These are phyloP conservation scores for Entomyzon cyanotis DNA, from an alignment of 2,113 vertebrate genomes.

Conservation along the genomic window DNA sequence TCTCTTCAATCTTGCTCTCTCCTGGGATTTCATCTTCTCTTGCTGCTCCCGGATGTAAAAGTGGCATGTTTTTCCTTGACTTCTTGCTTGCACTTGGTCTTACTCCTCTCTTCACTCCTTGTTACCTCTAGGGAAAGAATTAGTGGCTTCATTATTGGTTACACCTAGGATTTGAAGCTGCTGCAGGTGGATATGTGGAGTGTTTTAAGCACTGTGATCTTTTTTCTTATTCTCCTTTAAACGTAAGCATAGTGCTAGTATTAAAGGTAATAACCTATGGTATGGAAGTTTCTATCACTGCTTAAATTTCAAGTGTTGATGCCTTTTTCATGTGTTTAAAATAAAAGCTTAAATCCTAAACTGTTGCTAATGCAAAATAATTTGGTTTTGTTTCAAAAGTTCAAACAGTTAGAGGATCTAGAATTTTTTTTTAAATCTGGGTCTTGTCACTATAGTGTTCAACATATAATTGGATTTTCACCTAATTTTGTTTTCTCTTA, in stretches of 20 bases:
- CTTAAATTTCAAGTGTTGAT: neutral
- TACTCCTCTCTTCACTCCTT: neutral
- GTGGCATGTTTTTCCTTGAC: neutral
- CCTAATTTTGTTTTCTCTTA: neutral
- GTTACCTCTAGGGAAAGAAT: neutral
- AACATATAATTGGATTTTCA: neutral
- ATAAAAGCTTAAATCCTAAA: neutral
- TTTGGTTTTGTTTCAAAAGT: neutral
- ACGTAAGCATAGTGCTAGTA: neutral
- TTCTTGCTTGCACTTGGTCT: neutral
- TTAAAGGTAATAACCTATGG: neutral
- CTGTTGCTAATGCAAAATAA: neutral
- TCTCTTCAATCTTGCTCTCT: neutral
- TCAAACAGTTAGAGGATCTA: neutral
- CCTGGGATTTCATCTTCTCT: neutral
- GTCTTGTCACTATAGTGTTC: neutral
- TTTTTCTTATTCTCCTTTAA: neutral
- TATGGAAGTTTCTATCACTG: neutral
- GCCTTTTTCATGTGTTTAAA: neutral
- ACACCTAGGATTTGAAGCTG: neutral
- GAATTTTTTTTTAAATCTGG: neutral
- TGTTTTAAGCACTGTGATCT: neutral
- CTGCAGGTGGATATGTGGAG: neutral
- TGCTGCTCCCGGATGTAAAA: neutral
- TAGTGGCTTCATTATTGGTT: neutral